These are phyloP conservation scores for Sinocyclocheilus maitianheensis DNA, from an alignment of 2,113 vertebrate genomes.

Conservation along the genomic window DNA sequence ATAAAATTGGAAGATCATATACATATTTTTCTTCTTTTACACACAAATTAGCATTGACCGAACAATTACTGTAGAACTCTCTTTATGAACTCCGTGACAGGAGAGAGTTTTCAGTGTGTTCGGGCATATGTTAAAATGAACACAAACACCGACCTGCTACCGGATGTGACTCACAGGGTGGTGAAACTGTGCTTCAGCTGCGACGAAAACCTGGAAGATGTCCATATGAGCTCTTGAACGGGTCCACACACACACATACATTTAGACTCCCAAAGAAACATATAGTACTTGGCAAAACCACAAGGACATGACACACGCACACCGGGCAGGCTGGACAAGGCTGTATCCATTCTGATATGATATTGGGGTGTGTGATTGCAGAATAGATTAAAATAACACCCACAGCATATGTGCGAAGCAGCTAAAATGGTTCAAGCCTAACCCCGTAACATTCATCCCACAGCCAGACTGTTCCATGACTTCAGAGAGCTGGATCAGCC, in stretches of 20 bases:
- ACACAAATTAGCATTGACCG: not conserved
- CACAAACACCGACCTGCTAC: not conserved
- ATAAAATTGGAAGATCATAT: not conserved
- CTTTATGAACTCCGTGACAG: not conserved
- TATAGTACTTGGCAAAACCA: too few species aligned
- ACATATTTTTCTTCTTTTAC: not conserved
- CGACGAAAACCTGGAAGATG: slow-evolving; percentile 11
- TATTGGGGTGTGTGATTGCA: too few species aligned
- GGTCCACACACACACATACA: too few species aligned
- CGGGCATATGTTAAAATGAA: not conserved
- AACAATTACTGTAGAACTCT: not conserved
- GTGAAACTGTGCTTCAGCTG: slow-evolving; percentile 14
- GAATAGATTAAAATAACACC: too few species aligned
- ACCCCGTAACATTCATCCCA: too few species aligned
- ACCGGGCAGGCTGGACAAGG: too few species aligned
- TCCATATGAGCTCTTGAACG: not conserved
- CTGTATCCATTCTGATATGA: too few species aligned
- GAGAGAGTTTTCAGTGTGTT: not conserved
- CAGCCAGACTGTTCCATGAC: too few species aligned
- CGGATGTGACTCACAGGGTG: slow-evolving; percentile 34
- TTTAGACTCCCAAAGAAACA: too few species aligned
- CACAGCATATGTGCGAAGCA: too few species aligned
- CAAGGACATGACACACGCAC: too few species aligned
- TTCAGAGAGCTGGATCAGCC: not conserved
- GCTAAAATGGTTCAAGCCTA: too few species aligned